phyloP scores from a whole-genome alignment of 2,888 invertebrate genomes.

The Escarpia spicata region DNA sequence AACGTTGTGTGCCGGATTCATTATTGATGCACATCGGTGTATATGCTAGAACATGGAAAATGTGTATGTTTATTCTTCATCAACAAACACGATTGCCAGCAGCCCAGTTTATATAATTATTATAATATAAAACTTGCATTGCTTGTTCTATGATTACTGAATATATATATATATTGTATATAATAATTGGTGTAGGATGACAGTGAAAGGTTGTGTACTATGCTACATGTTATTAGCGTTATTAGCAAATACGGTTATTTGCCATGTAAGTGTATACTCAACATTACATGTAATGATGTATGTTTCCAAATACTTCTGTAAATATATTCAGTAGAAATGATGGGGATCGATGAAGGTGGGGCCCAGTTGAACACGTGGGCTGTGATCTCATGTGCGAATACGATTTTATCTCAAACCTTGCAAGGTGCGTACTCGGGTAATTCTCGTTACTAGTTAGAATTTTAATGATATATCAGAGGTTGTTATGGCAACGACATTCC shows the following conservation, averaged over 20 bases:
- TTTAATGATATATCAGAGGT: not conserved
- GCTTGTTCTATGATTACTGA: not conserved
- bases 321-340: not conserved
- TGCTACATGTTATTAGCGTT: not conserved
- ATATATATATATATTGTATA: not conserved
- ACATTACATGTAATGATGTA: not conserved
- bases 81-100: not conserved
- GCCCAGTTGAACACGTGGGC: not conserved
- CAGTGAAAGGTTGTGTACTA: not conserved
- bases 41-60: not conserved
- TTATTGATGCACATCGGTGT: not conserved
- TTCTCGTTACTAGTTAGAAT: constrained; percentile 12
- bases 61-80: not conserved
- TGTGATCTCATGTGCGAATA: not conserved
- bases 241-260: not conserved
- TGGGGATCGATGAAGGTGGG: not conserved
- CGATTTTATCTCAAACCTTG: not conserved
- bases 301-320: constrained; percentile 4
- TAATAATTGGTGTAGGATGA: not conserved
- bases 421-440: constrained; percentile 6
- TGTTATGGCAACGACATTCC: constrained; percentile 10
- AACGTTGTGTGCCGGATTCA: not conserved
- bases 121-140: not conserved
- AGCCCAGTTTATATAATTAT: not conserved
- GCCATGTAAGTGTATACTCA: not conserved